Conservation (phyloP, 2,888 invertebrate species). For the Tryphoninae sp. region DNA sequence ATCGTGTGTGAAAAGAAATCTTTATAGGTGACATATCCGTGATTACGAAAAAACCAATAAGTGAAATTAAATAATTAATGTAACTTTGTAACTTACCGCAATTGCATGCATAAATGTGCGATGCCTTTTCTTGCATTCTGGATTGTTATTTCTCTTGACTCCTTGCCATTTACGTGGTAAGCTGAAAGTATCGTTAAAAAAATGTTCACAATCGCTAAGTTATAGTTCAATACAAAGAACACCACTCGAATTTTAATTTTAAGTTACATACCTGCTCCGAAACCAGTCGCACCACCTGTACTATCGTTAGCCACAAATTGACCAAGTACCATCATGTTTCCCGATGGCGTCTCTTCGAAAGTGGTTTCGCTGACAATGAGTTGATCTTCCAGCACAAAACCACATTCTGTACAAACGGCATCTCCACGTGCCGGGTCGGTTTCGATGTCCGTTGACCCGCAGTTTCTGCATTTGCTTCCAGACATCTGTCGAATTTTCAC, state of each 20-base stretch:
- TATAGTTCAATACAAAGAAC: too few relatives aligned
- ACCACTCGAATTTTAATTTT: not conserved
- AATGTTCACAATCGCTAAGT: constrained; percentile 13
- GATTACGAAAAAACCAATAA: not conserved
- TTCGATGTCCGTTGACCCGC: constrained; percentile 95
- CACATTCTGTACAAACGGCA: constrained; percentile 97
- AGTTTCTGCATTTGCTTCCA: constrained; percentile 92
- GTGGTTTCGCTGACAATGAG: constrained; percentile 98
- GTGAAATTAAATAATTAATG: not conserved
- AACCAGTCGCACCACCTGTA: constrained; percentile 91
- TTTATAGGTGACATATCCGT: too few relatives aligned
- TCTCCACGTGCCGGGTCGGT: constrained; percentile 97
- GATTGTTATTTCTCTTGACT: constrained; percentile 96
- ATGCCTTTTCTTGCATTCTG: constrained; percentile 94
- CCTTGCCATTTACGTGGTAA: constrained; percentile 92
- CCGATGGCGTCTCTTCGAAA: constrained; percentile 96
- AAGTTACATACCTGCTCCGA: constrained; percentile 86
- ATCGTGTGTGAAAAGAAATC: too few relatives aligned
- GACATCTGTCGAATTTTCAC: constrained; percentile 78
- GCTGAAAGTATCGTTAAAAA: constrained; percentile 81
- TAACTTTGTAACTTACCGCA: constrained; percentile 82
- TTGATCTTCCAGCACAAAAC: constrained; percentile 97
- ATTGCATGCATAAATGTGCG: constrained; percentile 91
- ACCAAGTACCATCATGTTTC: constrained; percentile 93
- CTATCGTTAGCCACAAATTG: constrained; percentile 96